Base-by-base conservation (phyloP, 2,888 invertebrate species). In the Meandrusa payeni region DNA sequence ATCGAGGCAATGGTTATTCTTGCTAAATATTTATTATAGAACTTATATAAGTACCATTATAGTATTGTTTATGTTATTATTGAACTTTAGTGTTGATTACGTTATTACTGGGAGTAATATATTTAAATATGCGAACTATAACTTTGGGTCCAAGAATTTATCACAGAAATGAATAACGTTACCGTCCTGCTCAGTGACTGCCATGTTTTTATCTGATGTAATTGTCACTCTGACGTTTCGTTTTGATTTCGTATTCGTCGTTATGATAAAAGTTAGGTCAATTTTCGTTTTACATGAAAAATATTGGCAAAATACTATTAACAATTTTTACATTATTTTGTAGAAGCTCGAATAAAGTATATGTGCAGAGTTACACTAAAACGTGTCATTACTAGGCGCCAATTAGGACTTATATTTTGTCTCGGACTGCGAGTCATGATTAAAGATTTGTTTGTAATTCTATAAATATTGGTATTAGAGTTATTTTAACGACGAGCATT, bases 1-100 rank as follows among this genome's bases (percentile, higher is more conserved):
- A 65, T 76, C 73, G 69, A 66, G 65, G 63, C 65, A 61, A 63
- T 64, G 66, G 69, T 72, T 66, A 59, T 65, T 47, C 57, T 53
- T 54, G 55, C 64, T 61, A 64, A 56, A 59, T 62, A 63, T 60
- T 61, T 57, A 61, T 63, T 64, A 61, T 61, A 42, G 42, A 46
- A 48, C 51, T 55, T 57, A 54, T 60, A 52, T 62, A 65, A 68
- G 63, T 80, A 83, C 78, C 82, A 76, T 76, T 73, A 64, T 78
- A 85, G 85, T 85, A 85, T 85, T 85, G 72, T 78, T 69, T 55
- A 67, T 69, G 63, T 63, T 62, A 67, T 63, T 65, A 66, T 63
- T 60, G 27, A 42, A n/a, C n/a, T n/a, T 26, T 38, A 69, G 72
- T 63, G n/a, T n/a, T n/a, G n/a, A n/a, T n/a, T n/a, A n/a, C n/a